Conservation (phyloP, 2,888 invertebrate species). For the Volucella inanis region DNA sequence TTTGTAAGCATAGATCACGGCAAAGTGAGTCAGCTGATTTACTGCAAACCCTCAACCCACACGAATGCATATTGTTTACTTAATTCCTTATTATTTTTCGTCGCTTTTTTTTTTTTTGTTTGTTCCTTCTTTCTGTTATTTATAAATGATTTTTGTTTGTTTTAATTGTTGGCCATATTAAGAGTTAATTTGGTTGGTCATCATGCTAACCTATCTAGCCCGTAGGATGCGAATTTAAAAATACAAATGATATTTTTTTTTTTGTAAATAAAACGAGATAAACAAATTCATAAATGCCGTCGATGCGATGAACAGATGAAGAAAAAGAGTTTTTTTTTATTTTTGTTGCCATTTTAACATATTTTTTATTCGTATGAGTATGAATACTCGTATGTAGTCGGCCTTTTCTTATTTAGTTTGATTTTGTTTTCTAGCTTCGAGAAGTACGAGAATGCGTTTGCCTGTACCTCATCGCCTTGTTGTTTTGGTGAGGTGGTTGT, state of each 20-base stretch:
- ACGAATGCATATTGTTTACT: constrained; percentile 54
- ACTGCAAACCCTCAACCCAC: not conserved
- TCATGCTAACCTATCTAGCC: constrained; percentile 11
- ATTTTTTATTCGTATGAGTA: not conserved
- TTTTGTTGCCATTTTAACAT: not conserved
- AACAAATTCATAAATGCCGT: constrained; percentile 46
- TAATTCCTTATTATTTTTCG: constrained; percentile 59
- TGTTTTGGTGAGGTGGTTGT: constrained; percentile 22
- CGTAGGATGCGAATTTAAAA: constrained; percentile 23
- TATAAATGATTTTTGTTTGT: constrained; percentile 22
- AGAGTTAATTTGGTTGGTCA: not conserved
- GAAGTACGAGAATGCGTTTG: not conserved
- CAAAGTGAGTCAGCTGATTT: not conserved
- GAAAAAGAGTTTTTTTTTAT: constrained; percentile 20
- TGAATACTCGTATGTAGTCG: no score
- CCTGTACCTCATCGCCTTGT: not conserved
- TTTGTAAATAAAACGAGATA: constrained; percentile 67
- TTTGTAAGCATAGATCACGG: constrained; percentile 19
- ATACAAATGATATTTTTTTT: constrained; percentile 60
- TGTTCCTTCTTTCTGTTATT: constrained; percentile 26
- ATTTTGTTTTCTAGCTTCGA: not conserved
- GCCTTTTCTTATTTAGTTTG: constrained; percentile 8
- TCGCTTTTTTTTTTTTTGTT: constrained; percentile 26
- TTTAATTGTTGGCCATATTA: constrained; percentile 5
- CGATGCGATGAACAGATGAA: constrained; percentile 43